Conservation (phyloP, 2,113 vertebrate species). For the Chionis minor region DNA sequence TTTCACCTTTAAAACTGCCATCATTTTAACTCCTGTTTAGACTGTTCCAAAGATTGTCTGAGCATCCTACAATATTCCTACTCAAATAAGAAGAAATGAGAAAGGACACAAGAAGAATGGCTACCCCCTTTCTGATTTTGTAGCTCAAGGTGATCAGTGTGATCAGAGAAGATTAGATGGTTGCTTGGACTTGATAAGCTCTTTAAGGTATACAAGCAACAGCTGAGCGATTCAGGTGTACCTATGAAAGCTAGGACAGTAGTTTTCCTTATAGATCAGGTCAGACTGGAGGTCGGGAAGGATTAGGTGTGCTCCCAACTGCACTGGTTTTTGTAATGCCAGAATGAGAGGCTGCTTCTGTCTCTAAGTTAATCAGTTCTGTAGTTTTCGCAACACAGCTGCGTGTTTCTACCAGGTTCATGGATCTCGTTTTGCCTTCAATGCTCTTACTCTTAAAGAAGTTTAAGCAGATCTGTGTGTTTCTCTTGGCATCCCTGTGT, state of each 20-base stretch:
- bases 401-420: neutral
- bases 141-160: neutral
- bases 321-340: neutral
- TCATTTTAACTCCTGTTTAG: neutral
- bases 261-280: neutral
- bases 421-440: neutral
- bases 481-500: neutral
- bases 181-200: neutral
- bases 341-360: neutral
- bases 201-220: neutral
- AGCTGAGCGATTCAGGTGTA: neutral
- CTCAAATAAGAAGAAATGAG: neutral
- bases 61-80: neutral
- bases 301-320: neutral
- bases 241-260: neutral
- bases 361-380: neutral
- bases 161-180: neutral
- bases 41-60: neutral
- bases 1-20: neutral
- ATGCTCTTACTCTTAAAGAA: neutral
- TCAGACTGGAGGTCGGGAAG: neutral
- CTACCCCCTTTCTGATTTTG: neutral
- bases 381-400: neutral
- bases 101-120: neutral
- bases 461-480: neutral